Conservation (phyloP, 2,888 invertebrate genomes). For the Anticlea derivata region DNA sequence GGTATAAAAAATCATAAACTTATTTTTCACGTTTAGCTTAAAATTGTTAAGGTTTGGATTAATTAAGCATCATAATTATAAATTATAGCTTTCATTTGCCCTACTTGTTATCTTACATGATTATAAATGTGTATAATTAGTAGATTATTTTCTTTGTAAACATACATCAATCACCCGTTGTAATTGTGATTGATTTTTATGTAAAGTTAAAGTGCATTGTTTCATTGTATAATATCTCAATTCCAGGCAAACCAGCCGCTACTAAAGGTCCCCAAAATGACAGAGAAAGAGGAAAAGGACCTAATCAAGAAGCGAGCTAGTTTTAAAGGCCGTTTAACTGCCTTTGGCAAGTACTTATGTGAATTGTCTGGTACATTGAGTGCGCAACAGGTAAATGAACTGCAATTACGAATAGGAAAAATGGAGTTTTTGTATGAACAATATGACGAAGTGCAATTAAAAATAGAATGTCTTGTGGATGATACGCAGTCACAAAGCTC, state of each 20-base stretch:
- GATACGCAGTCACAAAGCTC: not conserved
- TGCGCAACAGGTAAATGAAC: constrained; percentile 18
- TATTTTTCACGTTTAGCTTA: no score
- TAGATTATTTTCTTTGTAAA: no score
- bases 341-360: constrained; percentile 18
- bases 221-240: not conserved
- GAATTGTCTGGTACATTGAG: constrained; percentile 12
- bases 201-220: no score
- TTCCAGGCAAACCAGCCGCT: not conserved
- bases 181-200: no score
- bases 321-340: constrained; percentile 20
- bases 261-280: not conserved
- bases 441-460: constrained; percentile 35
- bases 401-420: constrained; percentile 30
- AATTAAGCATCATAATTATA: no score
- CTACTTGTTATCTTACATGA: no score
- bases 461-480: constrained; percentile 30
- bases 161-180: no score
- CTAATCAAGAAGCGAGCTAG: not conserved
- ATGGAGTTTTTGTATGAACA: constrained; percentile 27
- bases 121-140: no score
- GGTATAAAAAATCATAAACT: no score
- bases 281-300: constrained; percentile 3
- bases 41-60: not conserved
- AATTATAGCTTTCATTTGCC: no score